phyloP scores from a whole-genome alignment of 2,888 invertebrate species.

The Volucella zonaria region DNA sequence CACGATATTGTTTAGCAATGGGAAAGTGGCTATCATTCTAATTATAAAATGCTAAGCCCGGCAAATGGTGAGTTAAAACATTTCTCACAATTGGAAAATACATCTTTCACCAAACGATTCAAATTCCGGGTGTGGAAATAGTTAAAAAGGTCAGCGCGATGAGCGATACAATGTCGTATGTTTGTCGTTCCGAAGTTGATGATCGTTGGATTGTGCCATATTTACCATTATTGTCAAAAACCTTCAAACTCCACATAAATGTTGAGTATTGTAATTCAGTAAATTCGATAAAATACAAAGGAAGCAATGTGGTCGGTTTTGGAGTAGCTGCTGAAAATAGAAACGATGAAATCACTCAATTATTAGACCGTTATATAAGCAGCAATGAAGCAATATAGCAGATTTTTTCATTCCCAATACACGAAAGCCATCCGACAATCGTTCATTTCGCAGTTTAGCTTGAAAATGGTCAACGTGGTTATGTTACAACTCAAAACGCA shows the following conservation, averaged over 20 bases:
- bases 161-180: conserved; percentile 67
- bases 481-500: conserved; percentile 67
- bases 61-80: conserved; percentile 62
- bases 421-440: conserved; percentile 45
- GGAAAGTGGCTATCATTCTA: conserved; percentile 75
- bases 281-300: no score
- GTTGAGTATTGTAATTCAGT: conserved; percentile 81
- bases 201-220: conserved; percentile 74
- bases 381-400: conserved; percentile 42
- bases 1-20: conserved; percentile 76
- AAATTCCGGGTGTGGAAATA: no score
- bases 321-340: conserved; percentile 75
- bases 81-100: no score
- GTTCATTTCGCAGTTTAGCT: conserved; percentile 18
- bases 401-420: conserved; percentile 47
- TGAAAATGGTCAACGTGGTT: conserved; percentile 48
- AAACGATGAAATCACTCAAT: conserved; percentile 59
- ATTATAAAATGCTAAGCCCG: conserved; percentile 19
- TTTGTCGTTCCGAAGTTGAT: conserved; percentile 54
- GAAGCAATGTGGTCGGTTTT: no score
- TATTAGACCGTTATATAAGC: no score
- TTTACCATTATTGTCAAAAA: conserved; percentile 76
- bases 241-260: conserved; percentile 80
- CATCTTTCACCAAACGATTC: conserved; percentile 59
- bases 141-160: no score